Conservation (phyloP, 2,113 vertebrate genomes). For the Atrichornis clamosus region DNA sequence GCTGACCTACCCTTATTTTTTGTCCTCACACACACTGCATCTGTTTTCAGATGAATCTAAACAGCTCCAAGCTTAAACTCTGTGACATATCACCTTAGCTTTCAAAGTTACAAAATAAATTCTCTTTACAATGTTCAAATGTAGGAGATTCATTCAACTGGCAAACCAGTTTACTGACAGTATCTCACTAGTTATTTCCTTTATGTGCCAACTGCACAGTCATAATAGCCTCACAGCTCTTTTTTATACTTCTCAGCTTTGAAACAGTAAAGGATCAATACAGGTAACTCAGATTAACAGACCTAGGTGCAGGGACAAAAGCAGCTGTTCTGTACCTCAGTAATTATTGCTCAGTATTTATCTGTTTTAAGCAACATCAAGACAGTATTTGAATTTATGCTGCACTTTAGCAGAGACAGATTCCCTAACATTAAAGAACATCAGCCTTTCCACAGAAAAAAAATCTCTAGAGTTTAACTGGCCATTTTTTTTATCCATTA, state of each 20-base stretch:
- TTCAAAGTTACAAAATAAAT: background rate
- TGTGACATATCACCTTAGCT: background rate
- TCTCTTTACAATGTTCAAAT: background rate
- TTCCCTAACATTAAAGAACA: background rate
- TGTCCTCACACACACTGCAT: background rate
- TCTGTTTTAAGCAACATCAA: conserved; percentile 11
- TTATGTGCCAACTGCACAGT: background rate
- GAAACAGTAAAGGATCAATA: background rate
- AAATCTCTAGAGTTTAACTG: background rate
- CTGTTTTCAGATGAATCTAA: background rate
- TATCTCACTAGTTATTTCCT: background rate
- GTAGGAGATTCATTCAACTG: background rate
- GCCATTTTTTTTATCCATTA: background rate
- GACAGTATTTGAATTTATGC: conserved; percentile 14
- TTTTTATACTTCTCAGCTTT: background rate
- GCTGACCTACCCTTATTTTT: background rate
- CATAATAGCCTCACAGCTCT: background rate
- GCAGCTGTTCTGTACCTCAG: conserved; percentile 1
- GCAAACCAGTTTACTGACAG: background rate
- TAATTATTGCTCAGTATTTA: conserved; percentile 39
- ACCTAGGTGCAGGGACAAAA: background rate
- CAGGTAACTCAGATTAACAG: background rate
- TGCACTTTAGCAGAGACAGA: conserved; percentile 1
- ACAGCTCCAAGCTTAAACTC: background rate
- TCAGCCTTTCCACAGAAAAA: conserved; percentile 37